Percentiles rank a stretch among this genome's conserved stretches.
Evolutionary conservation across 2,888 invertebrate genomes (phyloP).

Genomic region (Myopa tessellatipennis): DNA sequence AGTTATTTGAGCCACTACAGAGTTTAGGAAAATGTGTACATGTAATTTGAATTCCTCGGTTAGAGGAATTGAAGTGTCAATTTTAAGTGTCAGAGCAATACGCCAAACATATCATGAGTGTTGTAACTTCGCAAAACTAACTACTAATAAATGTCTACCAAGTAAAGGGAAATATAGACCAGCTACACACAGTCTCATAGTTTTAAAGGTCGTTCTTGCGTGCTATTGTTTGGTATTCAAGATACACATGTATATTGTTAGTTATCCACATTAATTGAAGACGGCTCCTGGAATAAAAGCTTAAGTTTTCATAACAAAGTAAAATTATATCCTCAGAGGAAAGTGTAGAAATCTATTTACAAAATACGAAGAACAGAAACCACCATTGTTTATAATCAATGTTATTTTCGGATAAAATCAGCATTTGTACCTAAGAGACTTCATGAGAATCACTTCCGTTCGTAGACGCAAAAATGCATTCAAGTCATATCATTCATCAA

Average conservation of each 20-base stretch:
- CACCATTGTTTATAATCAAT: background rate
- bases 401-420: constrained; percentile 2
- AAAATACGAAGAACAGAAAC: background rate
- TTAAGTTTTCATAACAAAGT: background rate
- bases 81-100: constrained; percentile 67
- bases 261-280: background rate
- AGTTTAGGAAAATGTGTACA: no score
- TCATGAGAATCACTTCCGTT: constrained; percentile 21
- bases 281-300: background rate
- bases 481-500: constrained; percentile 2
- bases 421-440: constrained; percentile 22
- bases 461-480: background rate
- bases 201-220: background rate
- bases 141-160: background rate
- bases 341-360: background rate
- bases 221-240: background rate
- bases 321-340: background rate
- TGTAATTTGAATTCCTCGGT: background rate
- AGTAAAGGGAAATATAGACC: background rate
- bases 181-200: background rate
- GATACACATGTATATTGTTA: background rate
- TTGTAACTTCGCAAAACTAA: constrained; percentile 58
- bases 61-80: background rate
- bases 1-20: no score
- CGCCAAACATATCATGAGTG: constrained; percentile 69